Conservation (phyloP, 2,797 vertebrate genomes). For the Tachyglossus aculeatus region DNA sequence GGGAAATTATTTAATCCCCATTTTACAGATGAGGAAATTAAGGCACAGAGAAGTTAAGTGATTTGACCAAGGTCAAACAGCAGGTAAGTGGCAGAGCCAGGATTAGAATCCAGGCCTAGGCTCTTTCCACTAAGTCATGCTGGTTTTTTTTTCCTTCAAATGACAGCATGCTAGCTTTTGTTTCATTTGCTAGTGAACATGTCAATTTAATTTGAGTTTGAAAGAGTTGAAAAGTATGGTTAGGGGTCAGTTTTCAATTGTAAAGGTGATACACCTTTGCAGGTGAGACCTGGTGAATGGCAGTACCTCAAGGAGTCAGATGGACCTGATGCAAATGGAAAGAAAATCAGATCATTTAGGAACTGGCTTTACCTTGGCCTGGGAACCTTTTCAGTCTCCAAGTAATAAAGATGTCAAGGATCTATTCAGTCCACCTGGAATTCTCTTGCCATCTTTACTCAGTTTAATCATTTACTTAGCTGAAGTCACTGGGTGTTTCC, state of each 20-base stretch:
- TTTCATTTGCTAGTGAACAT: background rate
- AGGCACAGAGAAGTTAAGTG: too few species aligned
- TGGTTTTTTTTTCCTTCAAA: too few species aligned
- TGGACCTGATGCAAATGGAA: background rate
- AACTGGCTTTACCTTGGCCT: conserved; percentile 1
- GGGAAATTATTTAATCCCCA: too few species aligned
- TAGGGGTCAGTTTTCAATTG: background rate
- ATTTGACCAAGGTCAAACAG: too few species aligned
- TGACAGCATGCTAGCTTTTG: too few species aligned
- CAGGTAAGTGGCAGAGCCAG: too few species aligned
- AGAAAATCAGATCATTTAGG: conserved; percentile 33
- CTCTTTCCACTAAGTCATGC: too few species aligned
- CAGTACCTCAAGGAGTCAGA: conserved; percentile 6
- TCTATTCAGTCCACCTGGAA: conserved; percentile 3
- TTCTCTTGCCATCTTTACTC: conserved; percentile 37
- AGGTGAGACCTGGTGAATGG: background rate
- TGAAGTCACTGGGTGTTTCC: conserved; percentile 27
- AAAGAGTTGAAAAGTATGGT: conserved; percentile 21
- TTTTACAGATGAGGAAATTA: too few species aligned
- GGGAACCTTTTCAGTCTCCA: conserved; percentile 33
- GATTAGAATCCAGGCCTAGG: too few species aligned
- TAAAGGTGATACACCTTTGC: background rate
- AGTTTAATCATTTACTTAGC: conserved; percentile 31
- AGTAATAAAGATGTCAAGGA: conserved; percentile 42
- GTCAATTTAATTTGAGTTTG: background rate